Base-by-base conservation (phyloP, 2,888 invertebrate species). In the Tricholauxania praeusta region DNA sequence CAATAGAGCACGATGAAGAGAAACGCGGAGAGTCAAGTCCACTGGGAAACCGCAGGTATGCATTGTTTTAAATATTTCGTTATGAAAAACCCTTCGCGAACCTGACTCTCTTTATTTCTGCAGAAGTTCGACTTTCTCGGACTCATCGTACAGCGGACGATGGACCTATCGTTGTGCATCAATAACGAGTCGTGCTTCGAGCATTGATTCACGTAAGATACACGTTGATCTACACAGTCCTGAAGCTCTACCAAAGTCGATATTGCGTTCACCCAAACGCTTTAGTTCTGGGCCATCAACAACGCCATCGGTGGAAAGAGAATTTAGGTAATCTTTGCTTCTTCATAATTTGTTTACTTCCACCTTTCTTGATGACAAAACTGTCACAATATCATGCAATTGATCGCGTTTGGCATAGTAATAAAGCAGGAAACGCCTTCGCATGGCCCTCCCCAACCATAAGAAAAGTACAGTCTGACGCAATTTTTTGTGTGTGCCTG, bases 1-100 rank as follows among this genome's bases (percentile, higher is more conserved):
- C 93, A 63, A 91, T 95, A 51, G 92, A 92, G 77, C 91, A 92
- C 57, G 90, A 92, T 78, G 82, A 82, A 64, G 76, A 77, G 53
- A 72, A 74, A 12, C 80, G 81, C 10, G 1, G 32, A 17, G 78
- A 79, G n/a, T 77, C 76, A 69, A 85, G 83, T 72, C 84, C 84
- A 3, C 70, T 82, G 75, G 83, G 80, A 14, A 82, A 84, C 77
- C 85, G 87, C 78, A 82, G 85, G 85, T 86, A 76, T 68, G 72
- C 22, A 17, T 22, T 19, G 52, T 57, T 28, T 19, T 19, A 47
- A 10, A 39, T 59, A 32, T n/a, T 49, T 49, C 15, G 1, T 15
- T 49, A 6, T 22, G 17, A 15, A 14, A 62, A 62, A 1, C 15
- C 17, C 39, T 14, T 15, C 52, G 47, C 12, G 15, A 19, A 12